phyloP scores from a whole-genome alignment of 2,888 invertebrate genomes.

The Cephus runcator region DNA sequence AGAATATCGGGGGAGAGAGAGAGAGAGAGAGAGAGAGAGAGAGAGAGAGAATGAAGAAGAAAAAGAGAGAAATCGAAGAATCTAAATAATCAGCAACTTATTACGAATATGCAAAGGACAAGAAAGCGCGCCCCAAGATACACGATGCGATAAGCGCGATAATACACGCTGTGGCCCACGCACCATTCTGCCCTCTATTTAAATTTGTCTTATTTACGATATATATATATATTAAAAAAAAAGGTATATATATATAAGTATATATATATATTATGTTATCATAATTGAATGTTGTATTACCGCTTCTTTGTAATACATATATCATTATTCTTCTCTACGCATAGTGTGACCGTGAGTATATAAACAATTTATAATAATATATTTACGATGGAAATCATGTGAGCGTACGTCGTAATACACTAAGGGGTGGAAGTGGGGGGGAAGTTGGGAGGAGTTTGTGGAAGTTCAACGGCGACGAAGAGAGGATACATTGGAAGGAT shows the following conservation, averaged over 20 bases:
- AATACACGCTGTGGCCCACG: conserved; percentile 30
- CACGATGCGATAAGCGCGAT: conserved; percentile 17
- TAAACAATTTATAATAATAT: conserved; percentile 25
- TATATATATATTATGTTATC: conserved; percentile 56
- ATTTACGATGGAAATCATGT: conserved; percentile 18
- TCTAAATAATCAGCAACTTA: neutral
- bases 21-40: neutral
- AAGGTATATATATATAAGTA: conserved; percentile 25
- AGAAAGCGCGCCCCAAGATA: neutral
- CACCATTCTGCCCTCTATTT: conserved; percentile 23
- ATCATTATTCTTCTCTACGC: conserved; percentile 41
- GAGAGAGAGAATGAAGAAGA: neutral
- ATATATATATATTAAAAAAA: conserved; percentile 13
- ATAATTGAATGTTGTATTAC: conserved; percentile 63
- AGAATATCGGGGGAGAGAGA: neutral
- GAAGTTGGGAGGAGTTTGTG: conserved; percentile 7
- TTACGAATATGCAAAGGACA: neutral
- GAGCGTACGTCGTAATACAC: conserved; percentile 16
- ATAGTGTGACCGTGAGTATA: conserved; percentile 43
- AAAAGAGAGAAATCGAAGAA: neutral
- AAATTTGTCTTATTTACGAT: conserved; percentile 25
- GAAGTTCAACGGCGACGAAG: conserved; percentile 12
- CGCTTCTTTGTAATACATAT: conserved; percentile 60
- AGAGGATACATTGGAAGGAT: neutral
- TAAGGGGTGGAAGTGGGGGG: neutral